Conservation (phyloP, 2,113 vertebrate species). For the Xenus cinereus region DNA sequence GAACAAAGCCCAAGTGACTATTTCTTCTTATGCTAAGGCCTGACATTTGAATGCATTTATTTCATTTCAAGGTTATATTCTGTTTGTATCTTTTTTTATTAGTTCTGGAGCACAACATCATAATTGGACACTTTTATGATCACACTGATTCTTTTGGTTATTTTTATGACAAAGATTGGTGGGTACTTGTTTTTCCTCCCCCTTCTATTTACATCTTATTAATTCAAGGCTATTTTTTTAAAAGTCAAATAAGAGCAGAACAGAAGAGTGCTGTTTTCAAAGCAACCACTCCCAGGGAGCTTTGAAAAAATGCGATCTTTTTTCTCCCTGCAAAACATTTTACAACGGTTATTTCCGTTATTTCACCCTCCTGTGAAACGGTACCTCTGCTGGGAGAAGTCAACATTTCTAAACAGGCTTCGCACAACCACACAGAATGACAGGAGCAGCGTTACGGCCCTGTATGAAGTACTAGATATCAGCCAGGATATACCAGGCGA, state of each 20-base stretch:
- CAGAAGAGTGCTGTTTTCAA: neutral
- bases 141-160: neutral
- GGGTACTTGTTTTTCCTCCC: neutral
- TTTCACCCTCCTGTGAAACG: neutral
- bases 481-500: neutral
- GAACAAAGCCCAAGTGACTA: neutral
- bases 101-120: neutral
- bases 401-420: neutral
- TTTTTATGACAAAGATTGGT: neutral
- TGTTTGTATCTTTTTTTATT: neutral
- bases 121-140: neutral
- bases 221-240: neutral
- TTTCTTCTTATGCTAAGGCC: neutral
- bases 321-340: neutral
- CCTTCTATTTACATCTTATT: neutral
- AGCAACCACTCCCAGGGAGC: neutral
- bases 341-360: neutral
- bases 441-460: neutral
- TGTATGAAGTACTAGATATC: neutral
- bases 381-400: neutral
- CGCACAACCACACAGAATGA: neutral
- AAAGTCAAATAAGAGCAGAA: neutral
- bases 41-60: neutral
- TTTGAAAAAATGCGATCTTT: neutral
- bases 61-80: slow-evolving; percentile 15